These are phyloP conservation scores for Trissolcus basalis DNA, from an alignment of 1,140 invertebrate genomes.

Conservation along the genomic window DNA sequence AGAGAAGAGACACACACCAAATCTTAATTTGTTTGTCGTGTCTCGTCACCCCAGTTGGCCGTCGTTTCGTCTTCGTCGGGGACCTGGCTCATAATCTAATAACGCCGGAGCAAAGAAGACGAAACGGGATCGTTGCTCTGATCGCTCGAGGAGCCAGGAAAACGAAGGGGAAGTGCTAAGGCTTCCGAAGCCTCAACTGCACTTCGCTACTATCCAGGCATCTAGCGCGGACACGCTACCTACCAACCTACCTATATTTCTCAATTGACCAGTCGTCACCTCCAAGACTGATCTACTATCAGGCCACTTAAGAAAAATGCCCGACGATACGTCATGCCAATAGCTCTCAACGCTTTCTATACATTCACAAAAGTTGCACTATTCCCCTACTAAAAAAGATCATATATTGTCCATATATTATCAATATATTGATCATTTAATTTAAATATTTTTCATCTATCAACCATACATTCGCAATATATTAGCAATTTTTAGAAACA, in stretches of 20 bases:
- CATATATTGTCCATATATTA: too few species aligned
- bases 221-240: conserved; percentile 51
- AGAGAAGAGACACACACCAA: conserved; percentile 10
- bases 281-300: conserved; percentile 52
- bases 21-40: conserved; percentile 61
- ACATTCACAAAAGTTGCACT: too few species aligned
- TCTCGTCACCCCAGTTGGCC: conserved; percentile 18
- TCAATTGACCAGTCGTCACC: conserved; percentile 65
- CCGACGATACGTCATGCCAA: conserved; percentile 7
- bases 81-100: conserved; percentile 46
- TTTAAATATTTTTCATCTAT: too few species aligned
- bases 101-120: conserved; percentile 43
- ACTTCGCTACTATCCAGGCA: conserved; percentile 45
- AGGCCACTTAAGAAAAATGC: conserved; percentile 48
- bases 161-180: conserved; percentile 64
- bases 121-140: conserved; percentile 64
- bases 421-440: too few species aligned
- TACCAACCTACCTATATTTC: conserved; percentile 63
- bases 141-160: conserved; percentile 61
- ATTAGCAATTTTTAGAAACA: too few species aligned
- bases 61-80: conserved; percentile 11
- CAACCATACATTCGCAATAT: too few species aligned
- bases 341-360: conserved; percentile 4
- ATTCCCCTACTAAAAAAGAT: too few species aligned
- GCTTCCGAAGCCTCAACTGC: conserved; percentile 69